Evolutionary conservation across 2,113 vertebrate genomes (phyloP), one percentile per base, ranked within the genome.

Genomic region (Odontesthes bonariensis): DNA sequence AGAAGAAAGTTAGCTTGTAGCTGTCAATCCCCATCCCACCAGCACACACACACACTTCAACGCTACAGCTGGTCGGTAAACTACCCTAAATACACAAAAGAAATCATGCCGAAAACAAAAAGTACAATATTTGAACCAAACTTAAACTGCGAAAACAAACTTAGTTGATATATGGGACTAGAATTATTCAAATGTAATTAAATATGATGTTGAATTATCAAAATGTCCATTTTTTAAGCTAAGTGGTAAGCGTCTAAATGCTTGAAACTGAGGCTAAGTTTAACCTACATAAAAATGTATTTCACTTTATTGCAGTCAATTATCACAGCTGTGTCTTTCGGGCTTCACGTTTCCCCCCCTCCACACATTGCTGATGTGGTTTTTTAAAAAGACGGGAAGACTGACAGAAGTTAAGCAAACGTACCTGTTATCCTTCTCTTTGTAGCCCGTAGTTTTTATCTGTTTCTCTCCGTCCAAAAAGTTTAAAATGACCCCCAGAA

Each of bases 341-440:
- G 23, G 1, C 16, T 46, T 31, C 19, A 4, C 12, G 46, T 49
- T 13, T 49, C 31, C 31, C 33, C 33, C 20, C 1, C 9, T 22
- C 31, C 23, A 11, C 42, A 19, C 7, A 40, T 33, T 17, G 0
- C 27, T 2, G 7, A 8, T 22, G 11, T 2, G 66, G 27, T 13
- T 47, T n/a, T n/a, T n/a, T n/a, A 52, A 27, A 32, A 60, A 42
- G 8, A 11, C 22, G 27, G 49, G 27, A 16, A 33, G 27, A 31
- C 0, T 1, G 65, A 63, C 65, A 68, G 33, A 49, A 17, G 17
- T 0, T 17, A 40, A 12, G 46, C 32, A 13, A 19, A 54, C 81
- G 1, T 20, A 88, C 90, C 91, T 91, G 86, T 76, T 3, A 22
- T 63, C 65, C 23, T 35, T 33, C 31, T 2, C 12, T 57, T 27